These are phyloP conservation scores for Sycobia sp. DNA, from an alignment of 1,140 invertebrate genomes.

Conservation along the genomic window DNA sequence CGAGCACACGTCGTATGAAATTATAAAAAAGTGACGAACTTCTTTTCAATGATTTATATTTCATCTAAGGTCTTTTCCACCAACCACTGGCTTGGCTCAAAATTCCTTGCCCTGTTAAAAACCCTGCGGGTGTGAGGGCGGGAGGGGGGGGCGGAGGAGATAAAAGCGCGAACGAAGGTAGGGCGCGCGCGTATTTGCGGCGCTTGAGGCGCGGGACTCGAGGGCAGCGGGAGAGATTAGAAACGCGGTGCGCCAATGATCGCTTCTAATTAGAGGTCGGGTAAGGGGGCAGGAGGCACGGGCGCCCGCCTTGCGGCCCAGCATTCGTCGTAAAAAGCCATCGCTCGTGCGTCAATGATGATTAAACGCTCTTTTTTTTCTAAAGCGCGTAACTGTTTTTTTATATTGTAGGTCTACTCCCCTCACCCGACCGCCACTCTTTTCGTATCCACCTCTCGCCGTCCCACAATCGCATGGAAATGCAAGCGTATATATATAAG, in stretches of 20 bases:
- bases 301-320: neutral
- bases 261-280: neutral
- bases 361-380: slow-evolving; percentile 1
- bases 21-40: no score
- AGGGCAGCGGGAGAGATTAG: neutral
- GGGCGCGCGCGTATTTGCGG: neutral
- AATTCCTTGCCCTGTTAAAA: no score
- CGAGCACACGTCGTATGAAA: no score
- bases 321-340: neutral
- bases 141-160: no score
- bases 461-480: no score
- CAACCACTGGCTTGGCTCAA: no score
- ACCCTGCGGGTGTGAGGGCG: no score
- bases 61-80: no score
- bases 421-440: no score
- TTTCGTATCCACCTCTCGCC: no score
- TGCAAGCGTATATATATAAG: no score
- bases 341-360: neutral
- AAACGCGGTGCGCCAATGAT: neutral
- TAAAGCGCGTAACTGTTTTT: slow-evolving; percentile 13
- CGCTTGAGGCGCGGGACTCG: neutral
- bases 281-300: neutral
- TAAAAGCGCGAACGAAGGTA: neutral
- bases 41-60: no score
- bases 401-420: neutral